Conservation (phyloP, 2,888 invertebrate genomes). For the Mechanitis mazaeus region DNA sequence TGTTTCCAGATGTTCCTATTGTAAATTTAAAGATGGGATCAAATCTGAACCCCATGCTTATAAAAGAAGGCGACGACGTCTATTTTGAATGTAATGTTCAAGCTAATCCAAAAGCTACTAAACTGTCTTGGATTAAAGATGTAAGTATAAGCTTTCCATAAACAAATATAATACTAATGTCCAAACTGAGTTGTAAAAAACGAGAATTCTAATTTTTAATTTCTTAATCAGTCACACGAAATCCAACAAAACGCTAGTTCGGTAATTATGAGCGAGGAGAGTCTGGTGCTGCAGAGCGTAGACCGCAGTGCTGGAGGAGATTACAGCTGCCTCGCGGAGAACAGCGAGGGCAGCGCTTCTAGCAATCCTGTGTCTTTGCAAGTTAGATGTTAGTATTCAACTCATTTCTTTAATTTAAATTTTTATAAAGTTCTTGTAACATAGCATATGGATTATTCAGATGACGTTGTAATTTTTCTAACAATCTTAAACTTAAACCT, state of each 20-base stretch:
- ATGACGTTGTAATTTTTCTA: too few species aligned
- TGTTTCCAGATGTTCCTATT: conserved; percentile 84
- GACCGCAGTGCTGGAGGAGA: conserved; percentile 85
- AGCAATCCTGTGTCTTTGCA: conserved; percentile 90
- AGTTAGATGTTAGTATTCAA: conserved; percentile 85
- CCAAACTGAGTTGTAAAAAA: too few species aligned
- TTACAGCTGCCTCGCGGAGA: conserved; percentile 92
- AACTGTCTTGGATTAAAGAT: conserved; percentile 90
- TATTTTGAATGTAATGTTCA: conserved; percentile 94
- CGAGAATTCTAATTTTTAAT: conserved; percentile 4
- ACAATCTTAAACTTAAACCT: too few species aligned
- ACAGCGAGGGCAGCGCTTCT: conserved; percentile 91
- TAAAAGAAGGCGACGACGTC: conserved; percentile 92
- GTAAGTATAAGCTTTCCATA: conserved; percentile 40
- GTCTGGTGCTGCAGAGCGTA: conserved; percentile 91
- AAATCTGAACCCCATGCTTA: conserved; percentile 85
- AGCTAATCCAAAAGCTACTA: conserved; percentile 89
- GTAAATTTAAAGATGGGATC: conserved; percentile 89
- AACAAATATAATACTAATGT: too few species aligned
- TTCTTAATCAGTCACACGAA: conserved; percentile 79
- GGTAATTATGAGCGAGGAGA: conserved; percentile 92
- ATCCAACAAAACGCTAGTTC: conserved; percentile 86
- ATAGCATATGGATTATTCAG: too few species aligned
- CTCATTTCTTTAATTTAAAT: conserved; percentile 11
- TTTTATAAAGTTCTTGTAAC: too few species aligned